Base-by-base conservation (phyloP, 2,888 invertebrate species). In the Eulithis prunata region DNA sequence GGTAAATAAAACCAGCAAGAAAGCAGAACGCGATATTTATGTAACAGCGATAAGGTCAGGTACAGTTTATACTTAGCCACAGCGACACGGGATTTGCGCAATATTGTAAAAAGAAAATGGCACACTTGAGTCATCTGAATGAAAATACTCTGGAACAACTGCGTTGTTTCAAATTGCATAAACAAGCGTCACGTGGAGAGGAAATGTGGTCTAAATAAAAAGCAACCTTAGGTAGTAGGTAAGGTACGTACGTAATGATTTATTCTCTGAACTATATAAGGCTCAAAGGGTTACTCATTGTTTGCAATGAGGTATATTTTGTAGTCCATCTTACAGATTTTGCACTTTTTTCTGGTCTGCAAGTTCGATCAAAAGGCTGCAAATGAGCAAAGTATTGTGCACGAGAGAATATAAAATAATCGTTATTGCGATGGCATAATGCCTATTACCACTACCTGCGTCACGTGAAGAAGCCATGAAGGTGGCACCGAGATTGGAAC, bases 401-500 rank as follows among this genome's bases (percentile, higher is more conserved):
- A 41, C 41, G 41, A 56, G 43, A 21, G 2, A 21, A 2, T 21
- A 21, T 5, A 49, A 57, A 61, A 45, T 57, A 21, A 28, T n/a
- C 12, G 54, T 57, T 61, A 57, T 57, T 41, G 28, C 36, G 7
- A 62, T 10, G 56, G 32, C 13, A 53, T 65, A 32, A 67, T 52
- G 14, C 57, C 52, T 67, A 60, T 56, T 56, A 52, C 3, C 4
- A 14, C 13, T 56, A 57, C 14, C 53, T 66, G 49, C 51, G 58
- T 81, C 80, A 82, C 82, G 78, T 83, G 81, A 75, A 62, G 84
- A 86, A 87, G 75, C 84, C 86, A 60, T 55, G 66, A 51, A 79
- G 82, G 54, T 63, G 68, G 73, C 75, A 74, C 75, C 77, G 80
- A 78, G 82, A 81, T 83, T 83, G 71, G 64, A 71, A 69, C 72